Evolutionary conservation across 2,797 vertebrate species (phyloP), one percentile per base, ranked within the genome.

Genomic region (Micromesistius poutassou): DNA sequence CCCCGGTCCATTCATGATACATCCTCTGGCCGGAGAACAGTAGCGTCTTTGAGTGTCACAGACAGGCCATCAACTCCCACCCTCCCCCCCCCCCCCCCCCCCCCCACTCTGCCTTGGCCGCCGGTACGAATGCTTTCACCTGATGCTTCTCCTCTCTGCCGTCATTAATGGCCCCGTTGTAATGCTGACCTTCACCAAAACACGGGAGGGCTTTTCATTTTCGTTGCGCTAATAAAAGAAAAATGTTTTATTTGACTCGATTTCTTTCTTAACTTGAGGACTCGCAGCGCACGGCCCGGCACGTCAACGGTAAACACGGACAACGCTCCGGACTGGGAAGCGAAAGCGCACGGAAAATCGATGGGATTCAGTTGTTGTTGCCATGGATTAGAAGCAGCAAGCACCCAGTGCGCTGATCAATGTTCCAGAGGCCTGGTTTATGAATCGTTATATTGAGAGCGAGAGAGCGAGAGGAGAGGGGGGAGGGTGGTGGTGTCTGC

Each of bases 391-490:
- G 42, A 38, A 38, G 5, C 6, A 81, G 71, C 74, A 16, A 19
- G 19, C 35, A 73, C 30, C 68, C 38, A 28, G 74, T 25, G 74
- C 46, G 4, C 81, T 80, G 83, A 89, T 90, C 87, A 85, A 85
- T 92, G 78, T 83, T 85, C 73, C 76, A 75, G 74, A 40, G 77
- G 83, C 78, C 71, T 84, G 75, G 79, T 88, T 46, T 85, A 86
- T 90, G 84, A 87, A 90, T 88, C 76, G 79, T 72, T 78, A 79
- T 75, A 77, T 80, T 82, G 77, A 85, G 81, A 80, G 72, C 0
- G 13, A 42, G 40, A 8, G 36, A 4, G 40, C 2, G 13, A 4
- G 42, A 14, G 42, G 2, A 4, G 42, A 14, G 4, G 42, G 42
- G 3, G 46, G 46, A 16, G 46, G 46, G 19, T 14, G 46, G 46